Conservation (phyloP, 2,888 invertebrate species). For the Oscheius sp. region DNA sequence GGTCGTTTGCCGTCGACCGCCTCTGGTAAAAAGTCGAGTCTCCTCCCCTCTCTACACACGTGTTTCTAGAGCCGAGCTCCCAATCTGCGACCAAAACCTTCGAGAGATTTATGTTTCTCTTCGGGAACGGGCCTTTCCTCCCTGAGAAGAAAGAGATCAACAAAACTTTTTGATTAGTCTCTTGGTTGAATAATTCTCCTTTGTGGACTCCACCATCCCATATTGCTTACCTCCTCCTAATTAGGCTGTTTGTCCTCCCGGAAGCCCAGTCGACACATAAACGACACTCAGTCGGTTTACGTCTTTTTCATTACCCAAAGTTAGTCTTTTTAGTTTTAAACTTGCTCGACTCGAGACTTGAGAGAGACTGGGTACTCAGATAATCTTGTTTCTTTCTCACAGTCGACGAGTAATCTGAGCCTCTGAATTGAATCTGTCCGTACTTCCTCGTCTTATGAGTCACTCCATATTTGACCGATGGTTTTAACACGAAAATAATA, state of each 20-base stretch:
- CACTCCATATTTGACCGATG: no score
- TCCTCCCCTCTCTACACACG: no score
- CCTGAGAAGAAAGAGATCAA: neutral
- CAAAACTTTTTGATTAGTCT: neutral
- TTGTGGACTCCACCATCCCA: neutral
- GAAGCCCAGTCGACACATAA: conserved; percentile 9
- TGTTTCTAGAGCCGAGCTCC: no score
- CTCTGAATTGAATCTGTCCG: no score
- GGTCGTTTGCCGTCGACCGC: no score
- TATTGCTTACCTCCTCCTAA: conserved; percentile 16
- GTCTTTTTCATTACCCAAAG: no score
- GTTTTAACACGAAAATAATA: no score
- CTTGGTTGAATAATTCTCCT: neutral
- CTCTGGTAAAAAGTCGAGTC: no score
- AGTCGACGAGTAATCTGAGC: neutral
- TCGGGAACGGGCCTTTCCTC: neutral
- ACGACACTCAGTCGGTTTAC: neutral
- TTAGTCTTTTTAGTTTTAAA: neutral
- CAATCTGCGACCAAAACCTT: no score
- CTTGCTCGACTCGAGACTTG: neutral
- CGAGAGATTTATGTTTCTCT: no score
- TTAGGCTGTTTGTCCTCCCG: conserved; percentile 19
- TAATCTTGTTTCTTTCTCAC: neutral
- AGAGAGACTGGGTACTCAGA: neutral
- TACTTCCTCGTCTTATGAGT: no score